Evolutionary conservation across 2,113 vertebrate genomes (phyloP), one percentile per base, ranked within the genome.

Genomic region (Psittacara wagleri): DNA sequence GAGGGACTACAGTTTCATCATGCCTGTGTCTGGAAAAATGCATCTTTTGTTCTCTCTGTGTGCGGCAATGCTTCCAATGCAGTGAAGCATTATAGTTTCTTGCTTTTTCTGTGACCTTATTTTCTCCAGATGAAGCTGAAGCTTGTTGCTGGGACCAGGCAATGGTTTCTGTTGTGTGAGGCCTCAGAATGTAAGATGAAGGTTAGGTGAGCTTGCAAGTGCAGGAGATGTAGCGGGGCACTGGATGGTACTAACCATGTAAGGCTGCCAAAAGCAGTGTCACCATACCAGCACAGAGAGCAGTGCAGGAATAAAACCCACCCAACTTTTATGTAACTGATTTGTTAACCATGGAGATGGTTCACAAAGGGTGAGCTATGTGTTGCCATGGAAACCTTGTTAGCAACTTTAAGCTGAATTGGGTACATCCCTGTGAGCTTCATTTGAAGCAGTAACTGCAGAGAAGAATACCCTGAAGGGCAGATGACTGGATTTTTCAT

Each of bases 371-470:
- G 76, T 93, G 80, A 92, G 72, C 83, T 90, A 28, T 6, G 5
- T 93, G 95, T 96, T 96, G 86, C 94, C 64, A 35, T 96, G 94
- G 96, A 93, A 83, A 96, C 73, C 68, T 90, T 78, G 59, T 94
- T 92, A 93, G 63, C 72, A 94, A 83, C 75, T 96, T 96, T 80
- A 80, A 90, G 49, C 76, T 86, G 64, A 46, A 77, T 88, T 95
- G 68, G 18, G 41, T 74, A 67, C 51, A 70, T 93, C 41, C 59
- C 25, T 78, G 80, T 70, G 68, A 95, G 68, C 72, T 90, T 55
- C 43, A 17, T 33, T 83, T 90, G 76, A 46, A 90, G 63, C 37
- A 37, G 79, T 77, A 81, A 70, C 67, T 88, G 83, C 68, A 49
- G 49, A 59, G 46, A 92, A 61, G 82, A 66, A 90, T 88, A 74